A percentile compares a stretch with the other conserved stretches of the same genome.
Evolutionary conservation across 2,113 vertebrate species (phyloP).

Genomic region (Sminthopsis crassicaudata): DNA sequence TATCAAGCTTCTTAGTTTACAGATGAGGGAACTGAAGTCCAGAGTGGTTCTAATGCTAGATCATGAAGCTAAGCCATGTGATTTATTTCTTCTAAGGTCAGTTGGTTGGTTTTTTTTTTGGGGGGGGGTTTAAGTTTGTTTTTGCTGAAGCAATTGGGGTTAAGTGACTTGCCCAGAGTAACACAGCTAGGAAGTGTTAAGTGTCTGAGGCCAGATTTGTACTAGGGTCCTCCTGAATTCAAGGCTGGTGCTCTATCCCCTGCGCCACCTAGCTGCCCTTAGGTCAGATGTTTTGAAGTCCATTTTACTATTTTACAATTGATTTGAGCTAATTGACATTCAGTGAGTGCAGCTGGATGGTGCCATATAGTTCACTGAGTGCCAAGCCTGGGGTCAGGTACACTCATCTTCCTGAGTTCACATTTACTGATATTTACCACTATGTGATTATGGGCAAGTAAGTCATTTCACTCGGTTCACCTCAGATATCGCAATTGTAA

Average conservation of each 20-base stretch:
- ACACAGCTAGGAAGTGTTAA: too few species aligned
- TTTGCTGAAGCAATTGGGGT: too few species aligned
- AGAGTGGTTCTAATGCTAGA: neutral
- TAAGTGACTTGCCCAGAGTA: too few species aligned
- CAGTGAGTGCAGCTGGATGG: neutral
- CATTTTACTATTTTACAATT: neutral
- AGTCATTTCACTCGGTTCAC: neutral
- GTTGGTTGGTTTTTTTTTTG: neutral
- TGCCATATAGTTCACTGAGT: neutral
- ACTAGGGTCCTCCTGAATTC: too few species aligned
- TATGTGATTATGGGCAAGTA: neutral
- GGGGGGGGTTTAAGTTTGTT: too few species aligned
- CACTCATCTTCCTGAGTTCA: neutral
- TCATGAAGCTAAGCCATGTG: neutral
- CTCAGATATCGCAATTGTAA: neutral
- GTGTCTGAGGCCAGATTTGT: too few species aligned
- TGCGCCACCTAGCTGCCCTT: too few species aligned
- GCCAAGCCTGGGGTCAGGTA: neutral
- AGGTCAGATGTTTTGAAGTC: neutral
- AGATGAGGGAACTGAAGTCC: neutral
- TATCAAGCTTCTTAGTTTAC: neutral
- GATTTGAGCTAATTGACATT: neutral
- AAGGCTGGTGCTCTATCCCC: too few species aligned
- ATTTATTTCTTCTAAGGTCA: neutral
- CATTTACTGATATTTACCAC: neutral